Evolutionary conservation across 1,140 invertebrate genomes (phyloP).

Genomic region (Drosophila bocqueti): DNA sequence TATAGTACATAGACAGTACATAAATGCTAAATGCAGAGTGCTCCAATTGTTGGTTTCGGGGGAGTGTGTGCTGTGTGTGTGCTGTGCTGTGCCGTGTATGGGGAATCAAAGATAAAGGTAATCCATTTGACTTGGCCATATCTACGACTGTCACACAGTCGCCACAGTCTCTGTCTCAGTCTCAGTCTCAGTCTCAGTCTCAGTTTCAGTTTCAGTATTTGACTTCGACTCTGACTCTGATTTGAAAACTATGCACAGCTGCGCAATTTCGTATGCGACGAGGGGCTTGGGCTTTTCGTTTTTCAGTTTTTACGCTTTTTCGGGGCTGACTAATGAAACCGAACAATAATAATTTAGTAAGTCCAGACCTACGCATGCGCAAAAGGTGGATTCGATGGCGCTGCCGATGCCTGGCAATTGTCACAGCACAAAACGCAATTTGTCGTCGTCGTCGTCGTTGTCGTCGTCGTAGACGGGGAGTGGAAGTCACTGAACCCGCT

Average conservation of each 20-base stretch:
- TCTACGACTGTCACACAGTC: conserved; percentile 72
- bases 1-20: conserved; percentile 22
- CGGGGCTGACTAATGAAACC: conserved; percentile 78
- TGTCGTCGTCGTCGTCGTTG: conserved; percentile 37
- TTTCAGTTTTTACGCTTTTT: conserved; percentile 24
- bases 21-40: conserved; percentile 56
- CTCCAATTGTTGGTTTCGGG: conserved; percentile 64
- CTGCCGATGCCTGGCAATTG: conserved; percentile 68
- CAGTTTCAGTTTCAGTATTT: background rate
- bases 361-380: conserved; percentile 79
- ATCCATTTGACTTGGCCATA: conserved; percentile 81
- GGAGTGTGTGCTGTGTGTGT: conserved; percentile 2
- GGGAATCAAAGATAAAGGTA: conserved; percentile 65
- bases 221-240: conserved; percentile 10
- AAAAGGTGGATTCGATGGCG: conserved; percentile 37
- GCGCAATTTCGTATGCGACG: conserved; percentile 53
- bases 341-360: conserved; percentile 83
- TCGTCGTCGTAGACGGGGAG: conserved; percentile 29
- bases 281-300: conserved; percentile 18
- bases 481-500: conserved; percentile 73
- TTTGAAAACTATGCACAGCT: conserved; percentile 78
- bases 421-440: conserved; percentile 66
- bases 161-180: conserved; percentile 32
- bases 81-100: background rate
- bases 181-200: background rate